These are phyloP conservation scores for Hofmannophila pseudospretella DNA, from an alignment of 2,888 invertebrate species.

Conservation along the genomic window DNA sequence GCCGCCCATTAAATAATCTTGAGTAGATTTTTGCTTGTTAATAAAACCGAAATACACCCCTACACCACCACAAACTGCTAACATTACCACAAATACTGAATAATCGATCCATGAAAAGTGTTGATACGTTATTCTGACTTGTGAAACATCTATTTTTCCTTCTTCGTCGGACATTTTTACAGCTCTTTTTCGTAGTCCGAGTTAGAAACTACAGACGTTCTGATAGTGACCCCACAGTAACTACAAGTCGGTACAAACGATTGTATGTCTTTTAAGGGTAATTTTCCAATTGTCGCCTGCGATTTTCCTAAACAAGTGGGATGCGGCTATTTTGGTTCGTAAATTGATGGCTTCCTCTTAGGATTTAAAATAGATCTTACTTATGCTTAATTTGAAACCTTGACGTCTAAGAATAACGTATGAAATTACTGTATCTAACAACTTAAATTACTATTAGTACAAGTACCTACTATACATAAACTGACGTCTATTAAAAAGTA, in stretches of 20 bases:
- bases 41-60: conserved; percentile 89
- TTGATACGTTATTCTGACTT: conserved; percentile 44
- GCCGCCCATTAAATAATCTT: conserved; percentile 89
- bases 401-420: background rate
- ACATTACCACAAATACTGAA: conserved; percentile 82
- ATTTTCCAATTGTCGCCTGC: conserved; percentile 58
- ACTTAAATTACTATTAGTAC: no score
- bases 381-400: background rate
- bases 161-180: conserved; percentile 23
- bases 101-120: conserved; percentile 81
- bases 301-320: conserved; percentile 42
- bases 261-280: conserved; percentile 25
- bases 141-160: conserved; percentile 37
- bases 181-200: background rate
- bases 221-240: background rate
- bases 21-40: conserved; percentile 76
- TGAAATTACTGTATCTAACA: background rate
- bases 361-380: conserved; percentile 27
- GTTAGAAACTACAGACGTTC: background rate
- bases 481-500: no score
- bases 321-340: conserved; percentile 42
- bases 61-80: conserved; percentile 83
- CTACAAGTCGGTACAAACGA: background rate
- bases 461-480: no score
- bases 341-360: conserved; percentile 48